Evolutionary conservation across 2,888 invertebrate species (phyloP).

Genomic region (Cerceris ruficornis): DNA sequence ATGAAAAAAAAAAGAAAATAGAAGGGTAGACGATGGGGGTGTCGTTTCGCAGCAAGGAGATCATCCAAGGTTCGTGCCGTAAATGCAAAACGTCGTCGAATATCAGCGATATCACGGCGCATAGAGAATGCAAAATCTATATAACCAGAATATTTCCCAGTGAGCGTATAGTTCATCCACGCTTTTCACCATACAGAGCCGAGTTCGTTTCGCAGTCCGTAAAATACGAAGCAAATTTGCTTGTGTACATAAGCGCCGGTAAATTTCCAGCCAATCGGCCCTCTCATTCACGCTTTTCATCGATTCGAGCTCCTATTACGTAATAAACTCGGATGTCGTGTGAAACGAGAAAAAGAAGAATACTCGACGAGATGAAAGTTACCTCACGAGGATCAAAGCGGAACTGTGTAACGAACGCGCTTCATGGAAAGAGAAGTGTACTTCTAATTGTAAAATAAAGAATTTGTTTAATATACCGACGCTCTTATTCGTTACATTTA

Average conservation of each 20-base stretch:
- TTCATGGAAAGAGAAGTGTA: neutral
- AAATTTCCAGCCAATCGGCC: constrained; percentile 45
- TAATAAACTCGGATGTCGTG: constrained; percentile 3
- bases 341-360: neutral
- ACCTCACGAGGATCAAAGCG: neutral
- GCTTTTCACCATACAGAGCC: constrained; percentile 24
- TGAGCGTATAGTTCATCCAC: constrained; percentile 41
- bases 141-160: constrained; percentile 47
- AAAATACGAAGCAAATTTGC: constrained; percentile 45
- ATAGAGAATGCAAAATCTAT: constrained; percentile 27
- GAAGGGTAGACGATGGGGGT: no score
- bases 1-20: constrained; percentile 19
- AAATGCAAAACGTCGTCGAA: constrained; percentile 38
- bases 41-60: constrained; percentile 23
- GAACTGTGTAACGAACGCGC: neutral
- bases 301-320: constrained; percentile 22
- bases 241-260: constrained; percentile 24
- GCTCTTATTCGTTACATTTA: no score
- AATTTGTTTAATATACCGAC: no score
- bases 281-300: constrained; percentile 12
- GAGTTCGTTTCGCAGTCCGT: constrained; percentile 30
- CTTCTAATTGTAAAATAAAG: neutral
- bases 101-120: constrained; percentile 35
- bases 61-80: constrained; percentile 25
- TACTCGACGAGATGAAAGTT: neutral